Evolutionary conservation across 2,797 vertebrate species (phyloP).

Genomic region (Chrysocyon brachyurus): DNA sequence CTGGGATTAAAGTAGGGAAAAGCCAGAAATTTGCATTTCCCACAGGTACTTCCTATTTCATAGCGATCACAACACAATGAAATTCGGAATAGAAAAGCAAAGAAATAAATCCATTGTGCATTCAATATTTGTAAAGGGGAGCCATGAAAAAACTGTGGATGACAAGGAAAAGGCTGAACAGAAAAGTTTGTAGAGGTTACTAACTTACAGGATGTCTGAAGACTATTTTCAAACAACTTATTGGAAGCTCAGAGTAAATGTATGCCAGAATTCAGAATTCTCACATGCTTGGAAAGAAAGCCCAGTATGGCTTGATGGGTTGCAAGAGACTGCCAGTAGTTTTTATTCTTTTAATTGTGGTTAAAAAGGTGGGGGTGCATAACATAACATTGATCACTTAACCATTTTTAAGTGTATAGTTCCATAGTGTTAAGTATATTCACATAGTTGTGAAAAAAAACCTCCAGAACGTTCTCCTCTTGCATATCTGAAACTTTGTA

Average conservation of each 20-base stretch:
- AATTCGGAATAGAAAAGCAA: constrained; percentile 57
- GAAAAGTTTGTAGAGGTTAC: not conserved
- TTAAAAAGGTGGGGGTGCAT: not conserved
- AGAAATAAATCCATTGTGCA: constrained; percentile 25
- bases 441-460: not conserved
- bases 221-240: constrained; percentile 29
- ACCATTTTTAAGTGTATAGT: not conserved
- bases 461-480: constrained; percentile 16
- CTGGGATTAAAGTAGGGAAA: constrained; percentile 58
- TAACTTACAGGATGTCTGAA: not conserved
- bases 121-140: constrained; percentile 52
- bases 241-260: not conserved
- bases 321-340: not conserved
- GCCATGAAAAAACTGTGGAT: not conserved
- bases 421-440: not conserved
- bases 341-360: not conserved
- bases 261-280: constrained; percentile 17
- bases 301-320: not conserved
- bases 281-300: not conserved
- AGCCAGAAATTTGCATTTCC: constrained; percentile 60
- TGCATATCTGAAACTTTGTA: constrained; percentile 46
- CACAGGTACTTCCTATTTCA: constrained; percentile 62
- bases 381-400: constrained; percentile 22
- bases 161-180: not conserved
- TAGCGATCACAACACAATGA: not conserved